Base-by-base conservation (phyloP, 2,888 invertebrate genomes). In the Crossocerus cetratus region DNA sequence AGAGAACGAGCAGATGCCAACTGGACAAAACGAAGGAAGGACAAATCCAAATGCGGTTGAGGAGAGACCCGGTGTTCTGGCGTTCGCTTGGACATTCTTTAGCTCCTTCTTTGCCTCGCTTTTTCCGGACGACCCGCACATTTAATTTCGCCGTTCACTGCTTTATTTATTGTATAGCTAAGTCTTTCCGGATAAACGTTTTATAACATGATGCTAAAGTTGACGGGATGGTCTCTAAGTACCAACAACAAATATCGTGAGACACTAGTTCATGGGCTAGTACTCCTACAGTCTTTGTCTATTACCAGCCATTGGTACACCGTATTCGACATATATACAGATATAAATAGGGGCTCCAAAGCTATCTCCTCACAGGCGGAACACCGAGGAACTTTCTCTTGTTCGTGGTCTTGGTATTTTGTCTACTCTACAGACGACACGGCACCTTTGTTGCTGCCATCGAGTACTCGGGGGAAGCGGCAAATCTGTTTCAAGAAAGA, bases 31-130 rank as follows among this genome's bases (percentile, higher is more conserved):
- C 5, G 86, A 88, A 58, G 85, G 85, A 22, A 85, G 86, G 55
- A 89, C 88, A 18, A 88, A 90, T 74, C 83, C 83, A 16, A 86
- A 86, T 68, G 90, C 84, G n/a, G 90, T 88, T 76, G 91, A 90
- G 81, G 92, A 92, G 84, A 90, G 93, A 84, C 93, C 94, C 59
- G 92, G 95, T 72, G 90, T 95, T 73, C 91, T 97, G 76, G 94
- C 95, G 57, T 93, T 97, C 20, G 94, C 96, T 21, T 96, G 97
- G 95, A 97, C 97, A 87, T 96, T 98, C 90, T 94, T 99, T 82
- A 94, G 96, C 0, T 96, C 98, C 2, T 98, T 99, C 91, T 97
- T 99, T 89, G 94, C 98, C 11, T 99, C 98, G 0, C 92, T 99
- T 66, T 94, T 99, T 89, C 99, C 99, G 0, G 97, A 98, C 87